phyloP scores from a whole-genome alignment of 2,888 invertebrate genomes.

The Ormia ochracea region DNA sequence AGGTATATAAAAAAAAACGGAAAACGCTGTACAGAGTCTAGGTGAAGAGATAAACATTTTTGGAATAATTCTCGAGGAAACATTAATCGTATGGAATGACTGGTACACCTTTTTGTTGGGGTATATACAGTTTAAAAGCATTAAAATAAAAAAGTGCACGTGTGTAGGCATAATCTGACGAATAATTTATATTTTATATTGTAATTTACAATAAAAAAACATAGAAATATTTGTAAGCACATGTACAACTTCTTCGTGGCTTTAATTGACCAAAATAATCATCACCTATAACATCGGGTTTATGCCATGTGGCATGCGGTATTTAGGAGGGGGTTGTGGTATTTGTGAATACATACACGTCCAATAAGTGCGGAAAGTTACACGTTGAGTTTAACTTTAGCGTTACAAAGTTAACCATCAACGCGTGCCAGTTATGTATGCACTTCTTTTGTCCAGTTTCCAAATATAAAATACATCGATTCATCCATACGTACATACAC shows the following conservation, averaged over 20 bases:
- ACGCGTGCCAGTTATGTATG: slow-evolving; percentile 31
- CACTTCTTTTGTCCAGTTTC: slow-evolving; percentile 14
- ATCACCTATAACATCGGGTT: background rate
- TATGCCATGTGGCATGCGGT: no score
- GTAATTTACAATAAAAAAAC: background rate
- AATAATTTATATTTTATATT: no score
- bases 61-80: no score
- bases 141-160: no score
- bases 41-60: no score
- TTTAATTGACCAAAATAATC: background rate
- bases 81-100: no score
- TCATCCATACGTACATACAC: background rate
- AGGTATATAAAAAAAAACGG: no score
- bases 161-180: no score
- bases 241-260: background rate
- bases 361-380: slow-evolving; percentile 26
- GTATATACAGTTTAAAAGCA: no score
- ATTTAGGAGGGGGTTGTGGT: background rate
- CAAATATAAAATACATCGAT: background rate
- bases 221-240: slow-evolving; percentile 13
- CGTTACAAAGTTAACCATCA: slow-evolving; percentile 29
- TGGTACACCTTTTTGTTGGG: no score
- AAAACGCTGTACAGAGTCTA: no score
- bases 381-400: slow-evolving; percentile 12
- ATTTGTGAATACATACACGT: no score